phyloP scores from a whole-genome alignment of 2,888 invertebrate genomes.

The Zele albiditarsus region DNA sequence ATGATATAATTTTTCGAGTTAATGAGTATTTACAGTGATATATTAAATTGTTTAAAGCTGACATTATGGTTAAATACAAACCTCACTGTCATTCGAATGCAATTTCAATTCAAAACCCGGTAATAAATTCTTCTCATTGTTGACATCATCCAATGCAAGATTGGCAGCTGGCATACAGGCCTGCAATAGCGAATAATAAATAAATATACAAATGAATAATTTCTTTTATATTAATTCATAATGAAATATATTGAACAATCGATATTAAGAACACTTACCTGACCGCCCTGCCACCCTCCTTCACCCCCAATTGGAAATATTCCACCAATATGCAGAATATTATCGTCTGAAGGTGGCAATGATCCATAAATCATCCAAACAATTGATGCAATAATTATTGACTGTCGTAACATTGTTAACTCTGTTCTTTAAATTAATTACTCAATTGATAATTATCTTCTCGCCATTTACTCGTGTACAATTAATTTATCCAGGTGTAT shows the following conservation, averaged over 20 bases:
- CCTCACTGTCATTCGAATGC: conserved; percentile 97
- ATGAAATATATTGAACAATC: conserved; percentile 9
- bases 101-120: conserved; percentile 93
- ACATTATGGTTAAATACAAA: too few relatives aligned
- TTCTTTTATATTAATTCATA: conserved; percentile 1
- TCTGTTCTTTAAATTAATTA: neutral
- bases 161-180: conserved; percentile 98
- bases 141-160: conserved; percentile 97
- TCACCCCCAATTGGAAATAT: conserved; percentile 98
- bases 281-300: conserved; percentile 98
- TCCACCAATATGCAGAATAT: conserved; percentile 95
- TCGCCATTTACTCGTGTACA: too few relatives aligned
- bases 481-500: too few relatives aligned
- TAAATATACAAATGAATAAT: conserved; percentile 52
- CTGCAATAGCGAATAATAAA: conserved; percentile 65
- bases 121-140: conserved; percentile 88
- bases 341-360: conserved; percentile 67
- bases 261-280: conserved; percentile 72
- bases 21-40: neutral
- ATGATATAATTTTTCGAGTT: conserved; percentile 25
- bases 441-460: neutral
- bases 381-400: conserved; percentile 53
- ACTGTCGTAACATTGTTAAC: conserved; percentile 45
- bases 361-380: conserved; percentile 56
- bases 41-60: conserved; percentile 42